Conservation (phyloP, 2,888 invertebrate genomes). For the Cheilosia scutellata region DNA sequence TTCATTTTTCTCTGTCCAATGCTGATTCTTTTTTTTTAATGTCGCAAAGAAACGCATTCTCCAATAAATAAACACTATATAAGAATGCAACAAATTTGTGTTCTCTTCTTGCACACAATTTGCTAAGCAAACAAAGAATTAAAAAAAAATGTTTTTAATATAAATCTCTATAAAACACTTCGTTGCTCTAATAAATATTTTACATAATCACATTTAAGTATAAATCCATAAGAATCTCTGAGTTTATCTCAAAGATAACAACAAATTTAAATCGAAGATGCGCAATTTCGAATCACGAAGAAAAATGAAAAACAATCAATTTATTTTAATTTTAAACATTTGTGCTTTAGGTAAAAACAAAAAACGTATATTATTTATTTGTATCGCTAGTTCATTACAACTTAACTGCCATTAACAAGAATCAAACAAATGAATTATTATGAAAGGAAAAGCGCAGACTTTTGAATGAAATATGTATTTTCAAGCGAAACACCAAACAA, state of each 20-base stretch:
- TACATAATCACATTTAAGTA: slow-evolving; percentile 38
- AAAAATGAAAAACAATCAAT: slow-evolving; percentile 17
- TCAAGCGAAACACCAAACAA: slow-evolving; percentile 19
- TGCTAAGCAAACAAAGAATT: slow-evolving; percentile 5
- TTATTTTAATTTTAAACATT: slow-evolving; percentile 21
- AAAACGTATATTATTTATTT: slow-evolving; percentile 59
- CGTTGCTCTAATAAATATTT: slow-evolving; percentile 25
- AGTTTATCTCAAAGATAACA: slow-evolving; percentile 24
- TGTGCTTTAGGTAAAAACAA: slow-evolving; percentile 46
- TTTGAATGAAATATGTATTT: slow-evolving; percentile 14
- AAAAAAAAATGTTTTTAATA: slow-evolving; percentile 15
- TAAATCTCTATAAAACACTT: slow-evolving; percentile 19
- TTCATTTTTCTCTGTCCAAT: slow-evolving; percentile 59
- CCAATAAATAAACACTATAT: slow-evolving; percentile 15
- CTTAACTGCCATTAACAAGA: slow-evolving; percentile 73
- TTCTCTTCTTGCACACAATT: slow-evolving; percentile 25
- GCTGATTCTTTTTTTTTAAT: slow-evolving; percentile 58
- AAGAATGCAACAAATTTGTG: slow-evolving; percentile 26
- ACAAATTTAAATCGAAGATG: slow-evolving; percentile 21
- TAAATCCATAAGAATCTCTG: slow-evolving; percentile 42
- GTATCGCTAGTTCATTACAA: slow-evolving; percentile 72
- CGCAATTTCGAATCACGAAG: slow-evolving; percentile 62
- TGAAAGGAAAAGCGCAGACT: slow-evolving; percentile 43
- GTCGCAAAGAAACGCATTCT: slow-evolving; percentile 42
- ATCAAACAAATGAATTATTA: slow-evolving; percentile 32